A percentile compares a stretch with the other conserved stretches of the same genome.
These are phyloP conservation scores for Drosophila kanekoi DNA, from an alignment of 2,888 invertebrate genomes.

Conservation along the genomic window DNA sequence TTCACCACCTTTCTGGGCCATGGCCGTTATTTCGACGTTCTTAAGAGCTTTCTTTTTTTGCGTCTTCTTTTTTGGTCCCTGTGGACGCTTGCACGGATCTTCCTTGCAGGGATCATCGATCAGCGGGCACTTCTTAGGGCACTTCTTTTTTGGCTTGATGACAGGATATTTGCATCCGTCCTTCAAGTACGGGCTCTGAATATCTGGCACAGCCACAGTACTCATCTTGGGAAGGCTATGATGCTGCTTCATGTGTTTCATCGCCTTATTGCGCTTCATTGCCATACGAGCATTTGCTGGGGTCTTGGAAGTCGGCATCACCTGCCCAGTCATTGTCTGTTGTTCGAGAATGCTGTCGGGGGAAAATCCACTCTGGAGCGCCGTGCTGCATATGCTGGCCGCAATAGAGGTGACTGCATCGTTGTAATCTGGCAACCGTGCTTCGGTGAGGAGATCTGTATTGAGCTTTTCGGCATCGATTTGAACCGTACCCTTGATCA, in stretches of 20 bases:
- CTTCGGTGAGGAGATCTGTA: constrained; percentile 37
- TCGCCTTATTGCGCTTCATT: constrained; percentile 40
- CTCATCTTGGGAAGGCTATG: constrained; percentile 4
- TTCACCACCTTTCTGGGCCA: background rate
- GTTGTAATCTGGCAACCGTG: constrained; percentile 68
- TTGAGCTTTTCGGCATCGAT: constrained; percentile 70
- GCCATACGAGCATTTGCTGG: constrained; percentile 32
- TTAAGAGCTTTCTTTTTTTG: constrained; percentile 20
- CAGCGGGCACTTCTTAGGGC: constrained; percentile 59
- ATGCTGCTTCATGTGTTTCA: constrained; percentile 36
- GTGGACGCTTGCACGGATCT: constrained; percentile 45
- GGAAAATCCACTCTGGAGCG: constrained; percentile 65
- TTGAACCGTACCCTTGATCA: constrained; percentile 71
- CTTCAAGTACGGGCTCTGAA: constrained; percentile 27
- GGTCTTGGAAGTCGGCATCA: background rate
- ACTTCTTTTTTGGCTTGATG: constrained; percentile 66
- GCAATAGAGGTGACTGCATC: constrained; percentile 77
- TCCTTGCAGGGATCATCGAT: constrained; percentile 64
- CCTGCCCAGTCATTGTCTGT: background rate
- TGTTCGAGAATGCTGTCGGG: constrained; percentile 3
- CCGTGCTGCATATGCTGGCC: constrained; percentile 77
- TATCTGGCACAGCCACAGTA: constrained; percentile 6
- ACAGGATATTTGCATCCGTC: constrained; percentile 69
- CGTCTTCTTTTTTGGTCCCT: constrained; percentile 10
- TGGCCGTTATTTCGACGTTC: constrained; percentile 31